A percentile compares a stretch with the other conserved stretches of the same genome.
Evolutionary conservation across 2,797 vertebrate species (phyloP).

Genomic region (Capromys pilorides): DNA sequence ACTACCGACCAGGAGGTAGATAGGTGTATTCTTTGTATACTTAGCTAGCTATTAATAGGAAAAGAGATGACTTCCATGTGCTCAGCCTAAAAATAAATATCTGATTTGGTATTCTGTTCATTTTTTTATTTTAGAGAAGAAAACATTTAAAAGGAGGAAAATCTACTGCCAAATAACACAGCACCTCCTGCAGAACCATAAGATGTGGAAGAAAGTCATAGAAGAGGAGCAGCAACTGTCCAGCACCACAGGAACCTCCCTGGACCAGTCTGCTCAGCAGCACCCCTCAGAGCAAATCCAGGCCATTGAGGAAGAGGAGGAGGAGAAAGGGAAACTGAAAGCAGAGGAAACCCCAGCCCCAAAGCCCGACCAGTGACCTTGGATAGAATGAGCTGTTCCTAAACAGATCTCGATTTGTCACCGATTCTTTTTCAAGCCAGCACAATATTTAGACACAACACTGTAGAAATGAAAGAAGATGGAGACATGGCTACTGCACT

Average conservation of each 20-base stretch:
- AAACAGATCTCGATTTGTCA: conserved; percentile 83
- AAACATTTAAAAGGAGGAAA: conserved; percentile 91
- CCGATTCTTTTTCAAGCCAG: conserved; percentile 90
- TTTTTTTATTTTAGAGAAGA: conserved; percentile 84
- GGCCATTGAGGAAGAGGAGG: conserved; percentile 96
- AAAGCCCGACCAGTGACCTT: conserved; percentile 84
- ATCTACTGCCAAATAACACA: conserved; percentile 97
- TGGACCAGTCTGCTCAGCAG: conserved; percentile 85
- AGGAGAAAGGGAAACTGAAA: conserved; percentile 89
- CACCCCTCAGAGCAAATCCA: conserved; percentile 92
- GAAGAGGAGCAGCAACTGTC: conserved; percentile 91
- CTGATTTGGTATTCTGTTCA: conserved; percentile 48
- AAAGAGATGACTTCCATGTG: not conserved
- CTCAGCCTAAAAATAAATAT: conserved; percentile 5
- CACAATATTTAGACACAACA: conserved; percentile 99
- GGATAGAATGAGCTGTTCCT: conserved; percentile 80
- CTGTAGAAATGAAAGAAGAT: conserved; percentile 96
- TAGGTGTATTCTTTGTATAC: not conserved
- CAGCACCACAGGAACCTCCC: conserved; percentile 70
- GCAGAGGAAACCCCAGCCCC: conserved; percentile 78
- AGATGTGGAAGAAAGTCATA: conserved; percentile 99
- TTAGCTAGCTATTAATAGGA: not conserved
- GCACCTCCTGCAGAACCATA: conserved; percentile 96
- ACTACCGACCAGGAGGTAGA: not conserved
- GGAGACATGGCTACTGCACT: conserved; percentile 89